Percentiles rank a stretch among this genome's conserved stretches.
These are phyloP conservation scores for Oegoconia quadripuncta DNA, from an alignment of 2,888 invertebrate species.

Conservation along the genomic window DNA sequence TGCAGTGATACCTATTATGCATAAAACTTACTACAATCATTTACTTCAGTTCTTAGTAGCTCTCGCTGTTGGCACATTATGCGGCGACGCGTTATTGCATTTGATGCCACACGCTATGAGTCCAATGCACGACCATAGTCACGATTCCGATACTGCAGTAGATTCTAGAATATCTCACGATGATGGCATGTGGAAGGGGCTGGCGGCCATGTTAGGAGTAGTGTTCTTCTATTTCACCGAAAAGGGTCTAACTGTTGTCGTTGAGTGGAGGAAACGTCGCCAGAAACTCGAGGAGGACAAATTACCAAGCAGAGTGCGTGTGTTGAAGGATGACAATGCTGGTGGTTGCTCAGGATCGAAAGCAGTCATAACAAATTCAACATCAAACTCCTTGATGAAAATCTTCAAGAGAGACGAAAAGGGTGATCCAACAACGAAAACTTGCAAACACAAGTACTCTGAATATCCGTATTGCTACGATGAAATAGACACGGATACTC, in stretches of 20 bases:
- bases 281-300: conserved; percentile 83
- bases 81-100: conserved; percentile 95
- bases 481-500: conserved; percentile 87
- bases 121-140: conserved; percentile 35
- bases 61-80: conserved; percentile 93
- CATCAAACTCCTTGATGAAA: conserved; percentile 59
- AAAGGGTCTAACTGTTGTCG: conserved; percentile 86
- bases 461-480: conserved; percentile 93
- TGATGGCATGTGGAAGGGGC: conserved; percentile 90
- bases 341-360: conserved; percentile 61
- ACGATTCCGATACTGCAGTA: conserved; percentile 27
- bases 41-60: conserved; percentile 95
- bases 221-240: conserved; percentile 95
- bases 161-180: conserved; percentile 68
- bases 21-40: conserved; percentile 91
- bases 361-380: conserved; percentile 64
- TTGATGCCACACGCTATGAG: conserved; percentile 91
- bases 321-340: conserved; percentile 83
- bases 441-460: conserved; percentile 93
- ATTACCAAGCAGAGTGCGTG: conserved; percentile 84
- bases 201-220: conserved; percentile 89
- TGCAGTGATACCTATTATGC: conserved; percentile 94
- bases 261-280: conserved; percentile 88
- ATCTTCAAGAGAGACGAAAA: conserved; percentile 68
- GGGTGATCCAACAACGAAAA: conserved; percentile 77